Evolutionary conservation across 2,113 vertebrate species (phyloP).

Genomic region (Melospiza georgiana): DNA sequence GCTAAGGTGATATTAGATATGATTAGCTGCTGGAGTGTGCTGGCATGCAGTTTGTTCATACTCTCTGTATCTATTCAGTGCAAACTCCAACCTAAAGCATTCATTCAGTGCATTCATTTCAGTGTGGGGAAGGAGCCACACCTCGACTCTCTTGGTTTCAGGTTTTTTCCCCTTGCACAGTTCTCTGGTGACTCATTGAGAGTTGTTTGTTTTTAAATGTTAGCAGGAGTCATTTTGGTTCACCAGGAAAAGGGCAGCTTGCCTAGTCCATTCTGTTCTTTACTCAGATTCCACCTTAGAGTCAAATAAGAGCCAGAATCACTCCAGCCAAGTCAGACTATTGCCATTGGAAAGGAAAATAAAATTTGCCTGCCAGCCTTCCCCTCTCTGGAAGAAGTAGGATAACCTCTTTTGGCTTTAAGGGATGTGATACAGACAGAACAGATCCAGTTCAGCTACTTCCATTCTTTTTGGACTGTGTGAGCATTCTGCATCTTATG

Average conservation of each 20-base stretch:
- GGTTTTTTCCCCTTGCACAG: not conserved
- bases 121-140: conserved; percentile 28
- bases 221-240: conserved; percentile 43
- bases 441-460: not conserved
- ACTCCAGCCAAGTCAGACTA: not conserved
- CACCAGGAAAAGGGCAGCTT: conserved; percentile 53
- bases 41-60: not conserved
- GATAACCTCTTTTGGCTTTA: not conserved
- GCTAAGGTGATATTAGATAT: not conserved
- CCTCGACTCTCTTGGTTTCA: not conserved
- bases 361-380: not conserved
- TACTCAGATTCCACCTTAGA: conserved; percentile 47
- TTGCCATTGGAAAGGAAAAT: conserved; percentile 32
- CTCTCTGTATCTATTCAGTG: not conserved
- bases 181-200: conserved; percentile 48
- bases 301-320: not conserved
- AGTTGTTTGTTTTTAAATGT: conserved; percentile 51
- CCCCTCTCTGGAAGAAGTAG: not conserved
- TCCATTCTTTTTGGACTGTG: not conserved
- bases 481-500: not conserved
- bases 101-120: not conserved
- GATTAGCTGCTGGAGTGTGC: not conserved
- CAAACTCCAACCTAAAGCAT: not conserved
- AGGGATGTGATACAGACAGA: not conserved
- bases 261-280: conserved; percentile 62